Percentiles rank a stretch among this genome's conserved stretches.
Evolutionary conservation across 2,888 invertebrate genomes (phyloP).

Genomic region (Thereva nobilitata): DNA sequence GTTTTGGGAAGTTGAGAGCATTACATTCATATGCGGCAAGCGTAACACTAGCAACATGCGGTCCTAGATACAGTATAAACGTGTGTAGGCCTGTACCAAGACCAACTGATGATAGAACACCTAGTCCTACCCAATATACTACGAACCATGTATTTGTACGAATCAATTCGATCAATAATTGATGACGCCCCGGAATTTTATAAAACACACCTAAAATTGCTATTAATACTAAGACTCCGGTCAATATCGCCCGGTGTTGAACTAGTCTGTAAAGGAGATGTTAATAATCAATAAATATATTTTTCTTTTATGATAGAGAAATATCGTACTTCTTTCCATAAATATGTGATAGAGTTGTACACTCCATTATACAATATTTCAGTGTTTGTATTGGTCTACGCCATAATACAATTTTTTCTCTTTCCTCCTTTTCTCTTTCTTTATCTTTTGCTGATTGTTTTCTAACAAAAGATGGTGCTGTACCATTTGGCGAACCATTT

Average conservation of each 20-base stretch:
- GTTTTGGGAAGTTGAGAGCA: slow-evolving; percentile 91
- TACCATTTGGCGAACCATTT: slow-evolving; percentile 46
- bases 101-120: slow-evolving; percentile 96
- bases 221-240: slow-evolving; percentile 53
- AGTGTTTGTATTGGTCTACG: slow-evolving; percentile 76
- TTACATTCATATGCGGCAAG: slow-evolving; percentile 98
- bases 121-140: slow-evolving; percentile 90
- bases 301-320: neutral
- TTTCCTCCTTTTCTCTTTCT: slow-evolving; percentile 63
- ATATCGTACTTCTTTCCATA: slow-evolving; percentile 63
- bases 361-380: slow-evolving; percentile 78
- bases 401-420: slow-evolving; percentile 76
- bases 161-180: slow-evolving; percentile 53
- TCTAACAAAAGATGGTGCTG: slow-evolving; percentile 47
- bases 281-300: neutral
- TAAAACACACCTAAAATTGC: slow-evolving; percentile 54
- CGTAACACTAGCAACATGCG: slow-evolving; percentile 97
- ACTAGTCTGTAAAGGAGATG: slow-evolving; percentile 49
- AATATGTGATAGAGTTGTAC: slow-evolving; percentile 65
- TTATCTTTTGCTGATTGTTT: slow-evolving; percentile 49
- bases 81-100: slow-evolving; percentile 98
- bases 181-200: slow-evolving; percentile 56
- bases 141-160: slow-evolving; percentile 57
- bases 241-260: slow-evolving; percentile 53
- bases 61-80: slow-evolving; percentile 97